A percentile compares a stretch with the other conserved stretches of the same genome.
These are phyloP conservation scores for Odontocolon sp. DNA, from an alignment of 2,888 invertebrate genomes.

Conservation along the genomic window DNA sequence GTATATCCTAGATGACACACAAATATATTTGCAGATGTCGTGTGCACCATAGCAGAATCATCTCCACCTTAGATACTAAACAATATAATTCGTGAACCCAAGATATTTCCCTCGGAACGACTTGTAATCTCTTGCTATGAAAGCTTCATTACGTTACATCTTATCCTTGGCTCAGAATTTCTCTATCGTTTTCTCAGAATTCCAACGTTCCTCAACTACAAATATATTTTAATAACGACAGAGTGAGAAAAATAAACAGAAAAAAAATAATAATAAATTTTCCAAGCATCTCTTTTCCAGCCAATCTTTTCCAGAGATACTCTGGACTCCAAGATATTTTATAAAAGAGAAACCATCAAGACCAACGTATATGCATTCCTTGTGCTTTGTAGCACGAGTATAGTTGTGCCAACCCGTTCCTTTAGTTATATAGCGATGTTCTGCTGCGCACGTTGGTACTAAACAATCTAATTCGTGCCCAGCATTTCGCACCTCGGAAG, in stretches of 20 bases:
- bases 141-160: slow-evolving; percentile 13
- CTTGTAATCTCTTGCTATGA: slow-evolving; percentile 32
- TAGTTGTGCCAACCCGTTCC: not conserved
- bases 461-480: slow-evolving; percentile 61
- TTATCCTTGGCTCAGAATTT: not conserved
- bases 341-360: slow-evolving; percentile 18
- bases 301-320: slow-evolving; percentile 23
- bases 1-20: slow-evolving; percentile 4
- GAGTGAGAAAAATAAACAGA: no score
- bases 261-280: not conserved
- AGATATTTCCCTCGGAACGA: slow-evolving; percentile 14
- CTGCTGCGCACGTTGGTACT: slow-evolving; percentile 51
- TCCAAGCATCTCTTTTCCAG: not conserved
- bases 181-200: not conserved
- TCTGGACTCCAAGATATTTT: slow-evolving; percentile 7
- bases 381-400: not conserved
- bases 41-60: slow-evolving; percentile 15
- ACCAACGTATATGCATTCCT: slow-evolving; percentile 50
- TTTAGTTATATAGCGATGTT: not conserved
- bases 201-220: not conserved
- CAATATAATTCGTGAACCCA: slow-evolving; percentile 49
- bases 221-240: slow-evolving; percentile 2
- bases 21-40: not conserved
- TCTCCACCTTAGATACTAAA: slow-evolving; percentile 34
- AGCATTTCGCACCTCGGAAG: slow-evolving; percentile 56